A percentile compares a stretch with the other conserved stretches of the same genome.
Evolutionary conservation across 2,797 vertebrate genomes (phyloP).

Genomic region (Phalloptychus januarius): DNA sequence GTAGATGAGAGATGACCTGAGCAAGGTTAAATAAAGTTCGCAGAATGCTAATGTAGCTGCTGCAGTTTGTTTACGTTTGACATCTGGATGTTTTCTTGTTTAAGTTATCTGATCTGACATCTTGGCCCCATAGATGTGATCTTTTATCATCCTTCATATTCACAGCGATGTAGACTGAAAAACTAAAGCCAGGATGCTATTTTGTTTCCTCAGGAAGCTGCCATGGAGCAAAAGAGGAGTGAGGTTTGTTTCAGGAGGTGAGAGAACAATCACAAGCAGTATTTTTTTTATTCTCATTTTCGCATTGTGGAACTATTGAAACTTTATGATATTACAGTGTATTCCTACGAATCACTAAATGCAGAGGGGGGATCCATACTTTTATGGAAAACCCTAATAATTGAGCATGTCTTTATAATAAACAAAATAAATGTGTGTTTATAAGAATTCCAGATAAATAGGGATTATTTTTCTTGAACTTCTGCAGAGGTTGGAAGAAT

Average conservation of each 20-base stretch:
- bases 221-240: slow-evolving; percentile 77
- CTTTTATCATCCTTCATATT: neutral
- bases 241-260: slow-evolving; percentile 81
- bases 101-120: neutral
- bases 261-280: slow-evolving; percentile 17
- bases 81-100: neutral
- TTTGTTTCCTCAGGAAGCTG: slow-evolving; percentile 79
- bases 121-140: neutral
- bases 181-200: slow-evolving; percentile 6
- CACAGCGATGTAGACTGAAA: neutral
- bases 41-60: slow-evolving; percentile 14
- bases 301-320: neutral
- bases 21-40: slow-evolving; percentile 71
- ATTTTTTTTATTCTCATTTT: neutral
- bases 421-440: neutral
- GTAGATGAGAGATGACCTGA: neutral
- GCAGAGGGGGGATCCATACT: neutral
- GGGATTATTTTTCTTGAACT: neutral
- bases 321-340: neutral
- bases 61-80: neutral
- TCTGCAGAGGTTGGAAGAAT: slow-evolving; percentile 81
- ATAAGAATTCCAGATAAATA: neutral
- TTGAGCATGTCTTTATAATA: neutral
- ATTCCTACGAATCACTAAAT: neutral
- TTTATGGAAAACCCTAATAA: neutral